These are phyloP conservation scores for Gallinago paraguaiae DNA, from an alignment of 2,113 vertebrate genomes.

Conservation along the genomic window DNA sequence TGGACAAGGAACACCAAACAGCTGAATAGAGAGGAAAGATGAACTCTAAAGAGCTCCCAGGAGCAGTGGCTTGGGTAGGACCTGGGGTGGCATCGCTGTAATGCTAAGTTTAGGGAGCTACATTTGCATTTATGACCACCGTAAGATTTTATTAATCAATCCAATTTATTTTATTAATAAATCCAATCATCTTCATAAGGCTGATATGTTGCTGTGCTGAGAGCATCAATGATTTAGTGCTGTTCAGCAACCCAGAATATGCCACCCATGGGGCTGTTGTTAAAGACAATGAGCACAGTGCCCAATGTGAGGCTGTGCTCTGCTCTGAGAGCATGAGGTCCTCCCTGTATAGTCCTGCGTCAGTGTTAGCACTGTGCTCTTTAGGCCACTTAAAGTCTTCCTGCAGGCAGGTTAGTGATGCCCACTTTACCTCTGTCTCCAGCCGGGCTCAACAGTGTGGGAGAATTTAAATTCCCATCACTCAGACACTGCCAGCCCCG, in stretches of 20 bases:
- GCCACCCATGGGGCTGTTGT: neutral
- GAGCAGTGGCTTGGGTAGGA: neutral
- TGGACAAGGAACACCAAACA: neutral
- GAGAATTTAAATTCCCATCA: neutral
- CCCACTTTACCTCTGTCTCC: neutral
- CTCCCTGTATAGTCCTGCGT: neutral
- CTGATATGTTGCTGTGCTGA: neutral
- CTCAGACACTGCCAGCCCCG: neutral
- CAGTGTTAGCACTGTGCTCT: neutral
- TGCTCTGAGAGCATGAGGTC: neutral
- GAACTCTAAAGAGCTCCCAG: neutral
- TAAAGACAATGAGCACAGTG: neutral
- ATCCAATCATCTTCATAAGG: neutral
- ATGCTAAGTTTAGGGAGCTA: neutral
- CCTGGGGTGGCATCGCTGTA: neutral
- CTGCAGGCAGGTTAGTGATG: rapidly evolving
- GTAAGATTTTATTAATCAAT: neutral
- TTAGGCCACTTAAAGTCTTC: neutral
- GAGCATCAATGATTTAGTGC: neutral
- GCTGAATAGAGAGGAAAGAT: neutral
- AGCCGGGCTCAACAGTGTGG: neutral
- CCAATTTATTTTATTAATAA: neutral
- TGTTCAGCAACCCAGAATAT: neutral
- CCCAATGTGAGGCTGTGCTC: neutral
- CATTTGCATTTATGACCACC: neutral